A percentile compares a stretch with the other conserved stretches of the same genome.
phyloP scores from a whole-genome alignment of 2,113 vertebrate genomes.

The Nannobrachium achirus region DNA sequence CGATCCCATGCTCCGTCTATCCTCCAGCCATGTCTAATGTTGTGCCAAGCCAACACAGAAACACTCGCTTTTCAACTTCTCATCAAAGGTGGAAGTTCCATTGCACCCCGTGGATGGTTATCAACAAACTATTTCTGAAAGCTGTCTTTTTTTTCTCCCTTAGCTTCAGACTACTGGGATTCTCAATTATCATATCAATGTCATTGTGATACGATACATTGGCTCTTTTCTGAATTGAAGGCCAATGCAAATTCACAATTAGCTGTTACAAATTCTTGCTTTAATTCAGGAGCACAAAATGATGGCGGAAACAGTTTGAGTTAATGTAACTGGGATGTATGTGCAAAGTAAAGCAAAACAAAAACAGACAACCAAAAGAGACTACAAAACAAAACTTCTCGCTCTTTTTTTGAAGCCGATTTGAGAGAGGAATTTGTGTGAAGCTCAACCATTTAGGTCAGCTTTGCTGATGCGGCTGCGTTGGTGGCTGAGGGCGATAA shows the following conservation, averaged over 20 bases:
- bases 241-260: constrained; percentile 61
- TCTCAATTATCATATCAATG: constrained; percentile 58
- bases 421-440: constrained; percentile 39
- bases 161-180: constrained; percentile 31
- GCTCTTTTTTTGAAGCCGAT: constrained; percentile 51
- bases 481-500: constrained; percentile 76
- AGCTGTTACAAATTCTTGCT: constrained; percentile 64
- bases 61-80: constrained; percentile 75
- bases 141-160: constrained; percentile 63
- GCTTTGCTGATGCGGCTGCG: constrained; percentile 49
- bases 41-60: constrained; percentile 67
- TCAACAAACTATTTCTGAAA: constrained; percentile 68
- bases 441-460: constrained; percentile 62
- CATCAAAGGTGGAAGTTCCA: constrained; percentile 76
- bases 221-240: constrained; percentile 37
- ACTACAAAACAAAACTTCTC: constrained; percentile 52
- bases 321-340: constrained; percentile 31
- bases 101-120: constrained; percentile 70
- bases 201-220: constrained; percentile 60
- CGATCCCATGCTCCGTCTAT: constrained; percentile 56
- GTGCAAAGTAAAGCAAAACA: not conserved
- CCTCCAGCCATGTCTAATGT: constrained; percentile 70
- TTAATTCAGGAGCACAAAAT: constrained; percentile 45
- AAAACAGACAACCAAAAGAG: constrained; percentile 28
- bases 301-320: constrained; percentile 17